Base-by-base conservation (phyloP, 1,140 invertebrate genomes). In the Vanessa atalanta region DNA sequence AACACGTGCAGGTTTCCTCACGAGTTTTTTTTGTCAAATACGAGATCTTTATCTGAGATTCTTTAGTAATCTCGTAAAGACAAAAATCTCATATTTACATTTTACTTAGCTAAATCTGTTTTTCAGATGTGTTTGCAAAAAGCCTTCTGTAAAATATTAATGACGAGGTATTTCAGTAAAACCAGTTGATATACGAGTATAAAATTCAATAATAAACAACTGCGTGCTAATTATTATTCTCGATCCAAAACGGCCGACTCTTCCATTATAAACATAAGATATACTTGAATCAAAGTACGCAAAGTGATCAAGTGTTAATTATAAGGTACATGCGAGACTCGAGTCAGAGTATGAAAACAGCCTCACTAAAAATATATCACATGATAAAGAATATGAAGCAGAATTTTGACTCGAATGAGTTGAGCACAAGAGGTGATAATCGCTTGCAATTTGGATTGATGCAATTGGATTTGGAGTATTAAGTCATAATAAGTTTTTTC, bases 291-390 rank as follows among this genome's bases (percentile, higher is more conserved):
- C 73, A 76, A 78, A 78, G 69, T 80, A 76, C 72, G 73, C 67
- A 63, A 77, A 79, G 75, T 79, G 72, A 77, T 79, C 78, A 77
- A 79, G 72, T 70, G 70, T 63, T 79, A 79, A 79, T 79, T 79
- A 79, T 75, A 79, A 47, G 75, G 72, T 79, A 67, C 70, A 66
- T 51, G 72, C 71, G 70, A 53, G 60, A 70, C 65, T 61, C 51
- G 51, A 72, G 23, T 12, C 47, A 50, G 37, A 43, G 47, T 66
- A 66, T 66, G 47, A 20, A 66, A 66, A 66, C 63, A 23, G 16
- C 4, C 57, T 11, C 26, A 23, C 23, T 15, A 37, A 37, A 61
- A 61, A 61, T 15, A 11, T 15, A 57, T 12, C 47, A 66, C 26
- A 16, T 66, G 47, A 13, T 50, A 50, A 66, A 66, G 20, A 51